phyloP scores from a whole-genome alignment of 1,140 invertebrate species.

The Anastatus disparis region DNA sequence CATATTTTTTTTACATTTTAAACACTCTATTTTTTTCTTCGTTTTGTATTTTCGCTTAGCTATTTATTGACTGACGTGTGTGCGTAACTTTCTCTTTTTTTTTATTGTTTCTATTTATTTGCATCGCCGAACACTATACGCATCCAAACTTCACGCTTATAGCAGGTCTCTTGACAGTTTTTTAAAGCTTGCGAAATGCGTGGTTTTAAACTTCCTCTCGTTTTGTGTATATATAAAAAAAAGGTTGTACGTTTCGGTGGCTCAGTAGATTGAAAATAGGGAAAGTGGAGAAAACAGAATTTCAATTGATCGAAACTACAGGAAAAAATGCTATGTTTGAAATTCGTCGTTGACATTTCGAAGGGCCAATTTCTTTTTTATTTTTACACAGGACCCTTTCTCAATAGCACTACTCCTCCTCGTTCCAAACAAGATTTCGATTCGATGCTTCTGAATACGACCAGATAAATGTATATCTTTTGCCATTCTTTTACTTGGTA shows the following conservation, averaged over 20 bases:
- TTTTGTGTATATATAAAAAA: too few species aligned
- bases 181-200: not conserved
- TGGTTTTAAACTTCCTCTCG: not conserved
- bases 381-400: too few species aligned
- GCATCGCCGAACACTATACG: not conserved
- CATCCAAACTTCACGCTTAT: not conserved
- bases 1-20: too few species aligned
- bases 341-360: not conserved
- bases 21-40: too few species aligned
- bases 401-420: too few species aligned
- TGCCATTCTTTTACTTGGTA: too few species aligned
- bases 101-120: slow-evolving; percentile 12
- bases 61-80: too few species aligned
- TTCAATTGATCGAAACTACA: not conserved
- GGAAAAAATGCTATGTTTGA: not conserved
- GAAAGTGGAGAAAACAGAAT: not conserved
- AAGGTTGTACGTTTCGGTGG: not conserved
- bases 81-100: not conserved
- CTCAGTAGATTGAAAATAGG: not conserved
- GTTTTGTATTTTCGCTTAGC: too few species aligned
- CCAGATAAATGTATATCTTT: too few species aligned
- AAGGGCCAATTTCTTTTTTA: not conserved
- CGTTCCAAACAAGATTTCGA: too few species aligned
- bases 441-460: too few species aligned
- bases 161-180: not conserved